Percentiles rank a stretch among this genome's conserved stretches.
Conservation (phyloP, 2,797 vertebrate genomes). For the Malurus splendens region DNA sequence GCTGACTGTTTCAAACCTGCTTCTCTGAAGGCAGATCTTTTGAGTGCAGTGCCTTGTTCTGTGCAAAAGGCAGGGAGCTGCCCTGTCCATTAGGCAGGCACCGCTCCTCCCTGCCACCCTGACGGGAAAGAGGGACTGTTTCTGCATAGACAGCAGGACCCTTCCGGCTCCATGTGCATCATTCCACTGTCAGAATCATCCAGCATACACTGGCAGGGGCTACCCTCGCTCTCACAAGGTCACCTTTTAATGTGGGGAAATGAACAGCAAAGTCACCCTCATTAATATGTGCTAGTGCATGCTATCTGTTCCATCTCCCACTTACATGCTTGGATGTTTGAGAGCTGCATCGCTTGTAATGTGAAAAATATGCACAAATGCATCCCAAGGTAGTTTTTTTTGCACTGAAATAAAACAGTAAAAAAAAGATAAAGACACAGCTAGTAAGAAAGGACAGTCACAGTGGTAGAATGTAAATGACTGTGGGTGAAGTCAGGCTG, state of each 20-base stretch:
- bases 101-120: fast-evolving
- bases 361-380: fast-evolving
- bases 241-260: background rate
- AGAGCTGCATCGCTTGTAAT: background rate
- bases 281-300: background rate
- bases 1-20: background rate
- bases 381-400: background rate
- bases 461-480: background rate
- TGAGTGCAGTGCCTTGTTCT: background rate
- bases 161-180: fast-evolving
- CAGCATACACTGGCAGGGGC: fast-evolving
- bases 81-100: too few species aligned
- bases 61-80: background rate
- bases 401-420: background rate
- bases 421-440: background rate
- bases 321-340: background rate
- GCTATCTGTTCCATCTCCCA: background rate
- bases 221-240: background rate
- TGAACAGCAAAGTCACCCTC: background rate
- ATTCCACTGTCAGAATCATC: fast-evolving
- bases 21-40: background rate
- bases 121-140: background rate
- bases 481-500: fast-evolving
- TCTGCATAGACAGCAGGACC: background rate
- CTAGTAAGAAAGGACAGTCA: background rate